Percentiles rank a stretch among this genome's conserved stretches.
These are phyloP conservation scores for Calcarius lapponicus DNA, from an alignment of 2,797 vertebrate species.

Conservation along the genomic window DNA sequence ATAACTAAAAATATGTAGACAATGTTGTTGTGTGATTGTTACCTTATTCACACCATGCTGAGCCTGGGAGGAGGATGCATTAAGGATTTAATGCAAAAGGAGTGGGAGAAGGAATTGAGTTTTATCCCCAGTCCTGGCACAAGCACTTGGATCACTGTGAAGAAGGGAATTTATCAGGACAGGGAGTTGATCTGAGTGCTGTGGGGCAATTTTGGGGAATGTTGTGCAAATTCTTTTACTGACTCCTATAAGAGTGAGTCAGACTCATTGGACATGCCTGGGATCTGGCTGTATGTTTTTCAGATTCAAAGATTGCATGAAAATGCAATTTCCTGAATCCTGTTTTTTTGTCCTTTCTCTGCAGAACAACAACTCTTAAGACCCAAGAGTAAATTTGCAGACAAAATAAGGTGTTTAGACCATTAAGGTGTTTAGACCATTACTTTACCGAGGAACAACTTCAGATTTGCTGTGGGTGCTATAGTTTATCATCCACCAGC, in stretches of 20 bases:
- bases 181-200: neutral
- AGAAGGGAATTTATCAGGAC: neutral
- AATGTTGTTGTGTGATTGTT: neutral
- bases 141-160: neutral
- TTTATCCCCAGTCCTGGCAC: neutral
- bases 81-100: neutral
- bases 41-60: neutral
- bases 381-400: neutral
- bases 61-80: neutral
- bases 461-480: neutral
- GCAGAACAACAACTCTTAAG: neutral
- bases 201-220: neutral
- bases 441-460: neutral
- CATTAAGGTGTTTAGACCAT: neutral
- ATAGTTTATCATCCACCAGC: neutral
- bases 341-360: neutral
- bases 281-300: neutral
- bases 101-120: neutral
- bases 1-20: neutral
- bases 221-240: neutral
- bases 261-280: neutral
- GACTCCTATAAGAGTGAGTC: rapidly evolving
- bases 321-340: neutral
- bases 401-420: neutral
- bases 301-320: neutral